A percentile compares a stretch with the other conserved stretches of the same genome.
These are phyloP conservation scores for Sphecodes monilicornis DNA, from an alignment of 2,888 invertebrate genomes.

Conservation along the genomic window DNA sequence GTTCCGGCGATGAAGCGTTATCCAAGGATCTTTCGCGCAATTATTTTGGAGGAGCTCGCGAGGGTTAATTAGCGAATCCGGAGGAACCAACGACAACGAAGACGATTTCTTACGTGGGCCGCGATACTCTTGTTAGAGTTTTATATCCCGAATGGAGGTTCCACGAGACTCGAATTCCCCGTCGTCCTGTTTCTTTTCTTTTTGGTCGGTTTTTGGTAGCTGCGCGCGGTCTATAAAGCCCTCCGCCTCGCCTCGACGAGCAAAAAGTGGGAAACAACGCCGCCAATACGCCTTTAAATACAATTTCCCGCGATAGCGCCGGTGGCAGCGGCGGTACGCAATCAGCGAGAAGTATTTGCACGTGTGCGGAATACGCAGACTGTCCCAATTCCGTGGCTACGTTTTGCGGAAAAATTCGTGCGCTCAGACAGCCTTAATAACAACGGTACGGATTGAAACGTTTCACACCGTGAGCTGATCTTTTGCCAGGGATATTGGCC, in stretches of 20 bases:
- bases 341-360: conserved; percentile 61
- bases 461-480: conserved; percentile 20
- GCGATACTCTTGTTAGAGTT: conserved; percentile 19
- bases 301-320: conserved; percentile 49
- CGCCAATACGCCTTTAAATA: conserved; percentile 62
- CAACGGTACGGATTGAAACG: conserved; percentile 52
- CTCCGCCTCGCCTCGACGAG: background rate
- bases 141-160: conserved; percentile 18
- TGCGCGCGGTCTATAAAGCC: conserved; percentile 8
- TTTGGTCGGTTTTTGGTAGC: background rate
- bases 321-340: conserved; percentile 49
- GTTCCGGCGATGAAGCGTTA: background rate
- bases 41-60: conserved; percentile 12
- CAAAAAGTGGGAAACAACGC: conserved; percentile 19
- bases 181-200: background rate
- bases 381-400: conserved; percentile 55
- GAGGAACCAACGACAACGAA: conserved; percentile 34
- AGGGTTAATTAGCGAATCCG: conserved; percentile 47
- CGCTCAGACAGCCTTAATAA: conserved; percentile 59
- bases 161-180: conserved; percentile 4
- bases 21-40: background rate
- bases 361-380: conserved; percentile 52
- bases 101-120: conserved; percentile 30
- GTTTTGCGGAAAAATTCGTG: conserved; percentile 60
- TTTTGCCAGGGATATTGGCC: conserved; percentile 29